Percentiles rank a stretch among this genome's conserved stretches.
phyloP scores from a whole-genome alignment of 1,140 invertebrate genomes.

The Drosophila carrolli region DNA sequence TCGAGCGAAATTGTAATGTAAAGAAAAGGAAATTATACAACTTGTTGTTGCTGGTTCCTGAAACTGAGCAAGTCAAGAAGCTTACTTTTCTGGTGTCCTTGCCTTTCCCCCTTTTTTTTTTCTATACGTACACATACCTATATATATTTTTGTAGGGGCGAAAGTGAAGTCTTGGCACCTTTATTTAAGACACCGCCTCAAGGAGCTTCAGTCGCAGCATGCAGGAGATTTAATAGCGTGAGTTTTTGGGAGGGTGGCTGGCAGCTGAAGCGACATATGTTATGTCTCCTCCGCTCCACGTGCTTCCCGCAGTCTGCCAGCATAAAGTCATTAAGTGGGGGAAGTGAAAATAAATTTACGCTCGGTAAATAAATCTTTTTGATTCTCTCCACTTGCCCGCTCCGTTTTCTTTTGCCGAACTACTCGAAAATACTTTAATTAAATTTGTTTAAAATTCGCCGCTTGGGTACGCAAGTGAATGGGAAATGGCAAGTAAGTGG shows the following conservation, averaged over 20 bases:
- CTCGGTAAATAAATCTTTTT: slow-evolving; percentile 81
- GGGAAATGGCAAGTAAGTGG: background rate
- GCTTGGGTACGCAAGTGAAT: background rate
- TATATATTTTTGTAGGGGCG: slow-evolving; percentile 31
- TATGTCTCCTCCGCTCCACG: slow-evolving; percentile 49
- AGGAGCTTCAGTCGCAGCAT: slow-evolving; percentile 33
- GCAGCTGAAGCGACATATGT: slow-evolving; percentile 54
- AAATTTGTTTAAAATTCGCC: slow-evolving; percentile 61
- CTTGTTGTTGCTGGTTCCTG: slow-evolving; percentile 41
- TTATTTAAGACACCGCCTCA: slow-evolving; percentile 59
- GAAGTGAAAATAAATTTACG: slow-evolving; percentile 80
- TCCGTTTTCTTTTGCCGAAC: slow-evolving; percentile 24
- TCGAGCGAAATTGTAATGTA: slow-evolving; percentile 50
- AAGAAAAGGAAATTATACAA: slow-evolving; percentile 70
- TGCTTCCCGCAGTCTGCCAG: slow-evolving; percentile 16
- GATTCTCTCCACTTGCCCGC: slow-evolving; percentile 49
- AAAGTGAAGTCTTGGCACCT: slow-evolving; percentile 67
- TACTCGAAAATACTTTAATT: slow-evolving; percentile 75
- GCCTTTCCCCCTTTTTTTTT: background rate
- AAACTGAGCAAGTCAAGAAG: slow-evolving; percentile 66
- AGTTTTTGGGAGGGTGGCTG: slow-evolving; percentile 2
- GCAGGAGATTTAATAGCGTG: slow-evolving; percentile 33
- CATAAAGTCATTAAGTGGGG: slow-evolving; percentile 79
- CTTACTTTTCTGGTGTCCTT: slow-evolving; percentile 14
- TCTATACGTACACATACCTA: background rate